Percentiles rank a stretch among this genome's conserved stretches.
phyloP scores from a whole-genome alignment of 2,113 vertebrate genomes.

The Toxostoma redivivum region DNA sequence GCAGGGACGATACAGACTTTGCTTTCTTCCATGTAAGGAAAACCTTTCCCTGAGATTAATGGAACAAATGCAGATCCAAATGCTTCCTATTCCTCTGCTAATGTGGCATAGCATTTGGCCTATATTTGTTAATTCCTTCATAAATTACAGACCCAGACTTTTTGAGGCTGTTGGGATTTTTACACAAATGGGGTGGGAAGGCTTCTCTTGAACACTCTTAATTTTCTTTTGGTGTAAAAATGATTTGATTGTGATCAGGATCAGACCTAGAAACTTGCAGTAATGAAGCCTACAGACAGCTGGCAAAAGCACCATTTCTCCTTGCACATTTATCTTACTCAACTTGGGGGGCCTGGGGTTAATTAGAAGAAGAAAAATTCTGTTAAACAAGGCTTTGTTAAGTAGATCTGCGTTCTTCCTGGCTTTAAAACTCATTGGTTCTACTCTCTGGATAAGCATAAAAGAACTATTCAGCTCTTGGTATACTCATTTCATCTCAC shows the following conservation, averaged over 20 bases:
- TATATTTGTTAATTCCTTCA: not conserved
- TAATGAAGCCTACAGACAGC: not conserved
- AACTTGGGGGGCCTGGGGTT: not conserved
- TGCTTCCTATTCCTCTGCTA: not conserved
- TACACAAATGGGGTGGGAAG: not conserved
- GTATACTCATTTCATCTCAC: constrained; percentile 9
- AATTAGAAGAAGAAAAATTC: constrained; percentile 7
- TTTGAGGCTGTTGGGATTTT: not conserved
- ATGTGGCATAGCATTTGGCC: not conserved
- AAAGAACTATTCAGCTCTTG: not conserved
- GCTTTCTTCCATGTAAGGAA: not conserved
- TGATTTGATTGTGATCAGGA: not conserved
- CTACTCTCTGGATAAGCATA: constrained; percentile 4
- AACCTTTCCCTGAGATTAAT: not conserved
- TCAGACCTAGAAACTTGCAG: not conserved
- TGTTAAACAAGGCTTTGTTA: not conserved
- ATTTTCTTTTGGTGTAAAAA: not conserved
- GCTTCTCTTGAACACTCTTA: not conserved
- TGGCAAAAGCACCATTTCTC: not conserved
- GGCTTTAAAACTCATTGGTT: constrained; percentile 20
- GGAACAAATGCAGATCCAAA: not conserved
- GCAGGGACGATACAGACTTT: not conserved
- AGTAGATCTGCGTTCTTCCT: not conserved
- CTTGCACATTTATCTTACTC: constrained; percentile 7
- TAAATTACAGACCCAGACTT: not conserved